Conservation (phyloP, 2,888 invertebrate genomes). For the Brenthis ino region DNA sequence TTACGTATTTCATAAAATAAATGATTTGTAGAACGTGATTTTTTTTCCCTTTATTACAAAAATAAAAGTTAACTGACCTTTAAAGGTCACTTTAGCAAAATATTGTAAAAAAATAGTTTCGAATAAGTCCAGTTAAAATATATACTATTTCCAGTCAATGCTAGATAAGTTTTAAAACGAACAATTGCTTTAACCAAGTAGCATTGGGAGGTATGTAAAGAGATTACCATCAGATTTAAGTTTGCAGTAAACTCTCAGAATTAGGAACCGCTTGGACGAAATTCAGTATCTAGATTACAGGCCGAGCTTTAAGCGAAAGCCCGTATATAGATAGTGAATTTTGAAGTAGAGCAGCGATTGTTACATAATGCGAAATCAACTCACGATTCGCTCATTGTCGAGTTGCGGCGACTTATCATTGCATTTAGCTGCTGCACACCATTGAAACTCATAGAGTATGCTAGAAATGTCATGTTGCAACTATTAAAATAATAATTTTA, state of each 20-base stretch:
- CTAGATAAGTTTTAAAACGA: not conserved
- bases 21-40: too few relatives aligned
- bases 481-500: too few relatives aligned
- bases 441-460: not conserved
- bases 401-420: conserved; percentile 66
- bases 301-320: conserved; percentile 31
- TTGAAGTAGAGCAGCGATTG: conserved; percentile 40
- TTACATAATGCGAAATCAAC: conserved; percentile 56
- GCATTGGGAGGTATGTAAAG: conserved; percentile 15
- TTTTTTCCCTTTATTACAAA: too few relatives aligned
- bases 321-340: conserved; percentile 38
- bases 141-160: not conserved
- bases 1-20: too few relatives aligned
- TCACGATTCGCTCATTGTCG: conserved; percentile 64
- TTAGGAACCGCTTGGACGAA: conserved; percentile 40
- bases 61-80: too few relatives aligned
- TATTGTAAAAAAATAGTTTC: too few relatives aligned
- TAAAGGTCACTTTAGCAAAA: too few relatives aligned
- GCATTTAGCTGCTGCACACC: conserved; percentile 65
- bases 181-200: conserved; percentile 11
- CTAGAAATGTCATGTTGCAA: not conserved
- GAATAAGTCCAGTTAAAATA: not conserved
- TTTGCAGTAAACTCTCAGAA: conserved; percentile 35
- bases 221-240: conserved; percentile 35
- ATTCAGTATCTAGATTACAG: conserved; percentile 42